These are phyloP conservation scores for Tupiocoris notatus DNA, from an alignment of 2,888 invertebrate species.

Conservation along the genomic window DNA sequence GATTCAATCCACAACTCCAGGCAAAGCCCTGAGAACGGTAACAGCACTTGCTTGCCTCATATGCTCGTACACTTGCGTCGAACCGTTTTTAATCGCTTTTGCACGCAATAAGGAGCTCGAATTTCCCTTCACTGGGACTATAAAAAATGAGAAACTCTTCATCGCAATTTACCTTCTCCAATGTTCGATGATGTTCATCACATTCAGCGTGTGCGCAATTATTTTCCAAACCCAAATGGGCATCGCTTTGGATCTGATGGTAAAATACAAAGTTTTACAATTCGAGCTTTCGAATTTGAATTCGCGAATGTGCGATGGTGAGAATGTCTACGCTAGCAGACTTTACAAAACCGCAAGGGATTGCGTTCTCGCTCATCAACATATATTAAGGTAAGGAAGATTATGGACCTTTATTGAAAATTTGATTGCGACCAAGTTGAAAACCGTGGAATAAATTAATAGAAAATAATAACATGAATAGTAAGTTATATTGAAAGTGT, in stretches of 20 bases:
- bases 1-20: background rate
- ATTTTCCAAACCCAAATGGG: conserved; percentile 17
- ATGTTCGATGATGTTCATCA: conserved; percentile 19
- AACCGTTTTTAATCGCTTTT: conserved; percentile 5
- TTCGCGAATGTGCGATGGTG: background rate
- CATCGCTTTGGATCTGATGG: background rate
- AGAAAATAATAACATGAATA: too few relatives aligned
- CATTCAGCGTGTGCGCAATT: background rate
- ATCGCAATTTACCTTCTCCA: conserved; percentile 14
- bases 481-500: too few relatives aligned
- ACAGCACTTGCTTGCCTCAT: background rate
- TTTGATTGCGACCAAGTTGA: too few relatives aligned
- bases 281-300: background rate
- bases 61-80: conserved; percentile 5
- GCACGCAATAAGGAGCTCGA: background rate
- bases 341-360: conserved; percentile 5
- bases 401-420: too few relatives aligned
- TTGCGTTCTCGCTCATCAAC: conserved; percentile 17
- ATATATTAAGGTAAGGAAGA: conserved; percentile 7
- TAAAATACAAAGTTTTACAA: conserved; percentile 13
- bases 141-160: background rate
- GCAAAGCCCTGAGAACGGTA: background rate
- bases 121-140: conserved; percentile 25
- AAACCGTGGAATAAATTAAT: too few relatives aligned
- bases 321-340: background rate